phyloP scores from a whole-genome alignment of 2,888 invertebrate genomes.

The Cremastinae sp. region DNA sequence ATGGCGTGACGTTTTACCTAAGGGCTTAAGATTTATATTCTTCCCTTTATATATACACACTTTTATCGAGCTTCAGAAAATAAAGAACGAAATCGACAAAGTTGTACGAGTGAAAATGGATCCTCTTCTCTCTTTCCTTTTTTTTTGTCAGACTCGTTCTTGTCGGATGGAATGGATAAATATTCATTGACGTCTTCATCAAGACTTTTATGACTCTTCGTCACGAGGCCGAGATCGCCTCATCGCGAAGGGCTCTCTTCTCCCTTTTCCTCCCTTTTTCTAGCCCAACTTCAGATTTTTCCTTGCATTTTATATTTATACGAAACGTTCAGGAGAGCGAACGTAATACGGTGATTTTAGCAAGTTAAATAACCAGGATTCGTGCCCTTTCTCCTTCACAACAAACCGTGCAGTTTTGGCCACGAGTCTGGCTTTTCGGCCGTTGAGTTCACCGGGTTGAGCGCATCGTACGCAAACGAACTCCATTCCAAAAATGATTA shows the following conservation, averaged over 20 bases:
- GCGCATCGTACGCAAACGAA: slow-evolving; percentile 31
- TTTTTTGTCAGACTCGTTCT: slow-evolving; percentile 21
- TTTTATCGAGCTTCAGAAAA: slow-evolving; percentile 33
- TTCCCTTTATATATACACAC: slow-evolving; percentile 9
- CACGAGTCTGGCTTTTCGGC: slow-evolving; percentile 52
- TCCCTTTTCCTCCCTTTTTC: slow-evolving; percentile 7
- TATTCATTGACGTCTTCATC: slow-evolving; percentile 79
- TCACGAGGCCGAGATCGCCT: slow-evolving; percentile 40
- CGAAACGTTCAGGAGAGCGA: neutral
- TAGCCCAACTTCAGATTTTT: slow-evolving; percentile 12
- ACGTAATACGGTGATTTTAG: slow-evolving; percentile 22
- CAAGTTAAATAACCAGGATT: neutral
- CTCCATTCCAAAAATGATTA: neutral
- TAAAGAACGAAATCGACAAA: slow-evolving; percentile 60
- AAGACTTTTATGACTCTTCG: slow-evolving; percentile 74
- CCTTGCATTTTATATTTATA: slow-evolving; percentile 1
- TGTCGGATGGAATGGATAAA: slow-evolving; percentile 73
- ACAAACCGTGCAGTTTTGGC: slow-evolving; percentile 6
- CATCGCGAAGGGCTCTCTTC: slow-evolving; percentile 27
- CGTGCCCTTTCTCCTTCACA: slow-evolving; percentile 23
- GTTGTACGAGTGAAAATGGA: slow-evolving; percentile 56
- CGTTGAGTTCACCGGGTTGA: slow-evolving; percentile 58
- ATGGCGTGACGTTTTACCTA: slow-evolving; percentile 23
- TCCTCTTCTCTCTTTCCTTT: slow-evolving; percentile 14
- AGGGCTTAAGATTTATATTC: slow-evolving; percentile 23